Evolutionary conservation across 1,140 invertebrate species (phyloP), one percentile per base, ranked within the genome.

Genomic region (Drosophila chauvacae): DNA sequence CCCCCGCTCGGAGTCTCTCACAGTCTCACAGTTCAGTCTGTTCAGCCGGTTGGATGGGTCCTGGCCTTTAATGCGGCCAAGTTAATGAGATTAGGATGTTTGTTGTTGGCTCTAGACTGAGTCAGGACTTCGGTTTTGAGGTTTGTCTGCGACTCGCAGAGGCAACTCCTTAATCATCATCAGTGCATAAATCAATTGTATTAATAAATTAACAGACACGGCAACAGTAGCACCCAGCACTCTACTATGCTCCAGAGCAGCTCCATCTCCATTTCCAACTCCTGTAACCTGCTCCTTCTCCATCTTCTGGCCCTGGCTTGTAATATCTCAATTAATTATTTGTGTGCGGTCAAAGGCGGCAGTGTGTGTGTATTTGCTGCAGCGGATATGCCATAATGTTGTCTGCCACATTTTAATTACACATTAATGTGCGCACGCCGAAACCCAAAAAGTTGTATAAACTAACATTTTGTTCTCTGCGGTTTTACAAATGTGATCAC

Each of bases 311-410:
- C 4, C 53, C 53, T 18, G 62, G 45, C 37, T 78, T 85, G 81
- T 80, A 66, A 55, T 88, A 77, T 90, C 77, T 84, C 77, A 90
- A 87, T 87, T 87, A 87, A 87, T 87, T 87, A 87, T 87, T 84
- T 80, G 69, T 59, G 48, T 80, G 80, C 80, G 76, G 80, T 86
- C 81, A 86, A 86, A 86, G 57, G 73, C 50, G 53, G 42, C 48
- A 50, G 51, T 66, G 61, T 23, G 64, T 41, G 28, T 13, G 42
- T 14, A 42, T 44, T 23, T 18, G 69, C 42, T 42, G 58, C 33
- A 83, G 60, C 62, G 55, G 65, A 74, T 78, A 57, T 74, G 64
- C 53, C 61, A 80, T 77, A 65, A 68, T 84, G 73, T 87, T 88
- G 77, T 70, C 85, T 74, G 84, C 77, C 84, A 78, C 80, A 80